Base-by-base conservation (phyloP, 2,888 invertebrate species). In the Caenorhabditis drosophilae region DNA sequence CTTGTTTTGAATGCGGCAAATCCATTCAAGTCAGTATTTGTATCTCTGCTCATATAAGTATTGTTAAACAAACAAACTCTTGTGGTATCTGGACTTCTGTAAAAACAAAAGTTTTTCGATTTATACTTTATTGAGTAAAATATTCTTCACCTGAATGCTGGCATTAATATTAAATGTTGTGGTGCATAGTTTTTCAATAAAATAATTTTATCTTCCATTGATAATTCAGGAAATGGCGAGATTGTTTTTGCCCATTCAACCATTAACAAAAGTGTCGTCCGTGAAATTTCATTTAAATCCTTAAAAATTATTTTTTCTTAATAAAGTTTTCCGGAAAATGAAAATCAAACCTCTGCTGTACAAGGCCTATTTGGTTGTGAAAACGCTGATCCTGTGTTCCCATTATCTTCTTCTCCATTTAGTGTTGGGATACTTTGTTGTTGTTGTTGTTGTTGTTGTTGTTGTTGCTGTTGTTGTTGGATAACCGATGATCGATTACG, bases 171-270 rank as follows among this genome's bases (percentile, higher is more conserved):
- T 40, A 82, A 67, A 46, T 82, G 82, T 58, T 82, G 82, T 18
- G 82, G 82, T 1, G 82, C 82, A 58, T 82, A 82, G 63, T 82
- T 82, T 61, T 81, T 80, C 47, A 81, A 60, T n/a, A 80, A 59
- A 48, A 80, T 80, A 49, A 80, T 79, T 57, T 75, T 72, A 50
- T 74, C 76, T 26, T 82, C 82, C 77, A 82, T 81, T 45, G 54
- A 45, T 16, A 82, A 60, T 34, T 76, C 77, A 22, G 82, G 76
- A 67, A 82, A 82, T n/a, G 82, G 81, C 11, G 64, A 36, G 26
- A 77, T 57, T 9, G 76, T 74, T 53, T 81, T 81, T 7, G 81
- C 81, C 82, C 82, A 82, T 53, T 82, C 82, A 2, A 82, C 82
- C 82, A 82, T 82, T 51, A 81, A 55, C 9, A 81, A 61, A 4